phyloP scores from a whole-genome alignment of 2,797 vertebrate genomes.

The Babyrousa celebensis region DNA sequence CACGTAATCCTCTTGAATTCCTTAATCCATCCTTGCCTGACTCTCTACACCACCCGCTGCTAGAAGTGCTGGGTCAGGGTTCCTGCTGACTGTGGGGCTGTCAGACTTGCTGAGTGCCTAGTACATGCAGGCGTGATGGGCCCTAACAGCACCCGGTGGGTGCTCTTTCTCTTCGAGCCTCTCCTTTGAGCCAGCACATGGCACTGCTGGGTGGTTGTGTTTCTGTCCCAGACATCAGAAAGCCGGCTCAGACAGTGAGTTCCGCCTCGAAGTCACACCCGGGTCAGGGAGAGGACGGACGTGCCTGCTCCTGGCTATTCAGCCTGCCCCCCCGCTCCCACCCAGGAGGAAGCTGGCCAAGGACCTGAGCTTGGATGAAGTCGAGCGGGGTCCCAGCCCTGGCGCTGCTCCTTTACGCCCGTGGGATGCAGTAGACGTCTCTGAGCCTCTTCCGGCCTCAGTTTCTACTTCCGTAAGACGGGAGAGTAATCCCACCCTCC shows the following conservation, averaged over 20 bases:
- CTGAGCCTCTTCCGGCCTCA: background rate
- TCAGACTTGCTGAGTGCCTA: background rate
- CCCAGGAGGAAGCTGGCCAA: background rate
- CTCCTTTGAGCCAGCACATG: background rate
- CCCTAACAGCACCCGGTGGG: background rate
- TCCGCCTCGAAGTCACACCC: background rate
- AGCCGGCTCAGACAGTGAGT: background rate
- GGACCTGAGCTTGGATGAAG: background rate
- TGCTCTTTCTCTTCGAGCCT: background rate
- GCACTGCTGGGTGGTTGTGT: background rate
- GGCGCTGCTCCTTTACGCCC: background rate
- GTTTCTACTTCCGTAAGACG: background rate
- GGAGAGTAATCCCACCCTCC: background rate
- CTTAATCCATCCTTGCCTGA: slow-evolving; percentile 72
- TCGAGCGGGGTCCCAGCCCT: background rate
- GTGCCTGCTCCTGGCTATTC: background rate
- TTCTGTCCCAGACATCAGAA: slow-evolving; percentile 33
- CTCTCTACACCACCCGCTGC: background rate
- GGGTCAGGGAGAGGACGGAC: background rate
- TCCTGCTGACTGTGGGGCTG: background rate
- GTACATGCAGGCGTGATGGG: background rate
- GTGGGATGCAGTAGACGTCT: background rate
- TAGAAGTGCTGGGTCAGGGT: slow-evolving; percentile 42
- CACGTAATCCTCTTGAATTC: slow-evolving; percentile 71
- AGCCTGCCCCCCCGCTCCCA: too few species aligned